Percentiles rank a stretch among this genome's conserved stretches.
Evolutionary conservation across 1,140 invertebrate genomes (phyloP).

Genomic region (Microplitis demolitor): DNA sequence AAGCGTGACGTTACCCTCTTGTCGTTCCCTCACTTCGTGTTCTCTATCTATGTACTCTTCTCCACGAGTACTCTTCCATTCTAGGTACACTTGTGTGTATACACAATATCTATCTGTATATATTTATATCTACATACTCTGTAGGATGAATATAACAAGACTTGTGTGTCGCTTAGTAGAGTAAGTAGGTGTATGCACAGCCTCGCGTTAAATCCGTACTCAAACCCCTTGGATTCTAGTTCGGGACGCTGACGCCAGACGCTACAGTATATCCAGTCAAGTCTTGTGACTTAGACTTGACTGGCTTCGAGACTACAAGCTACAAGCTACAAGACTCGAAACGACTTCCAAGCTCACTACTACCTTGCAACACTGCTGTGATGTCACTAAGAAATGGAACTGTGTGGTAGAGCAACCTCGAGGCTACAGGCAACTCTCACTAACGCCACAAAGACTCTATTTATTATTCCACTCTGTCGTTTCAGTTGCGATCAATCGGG

Average conservation of each 20-base stretch:
- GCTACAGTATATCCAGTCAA: no score
- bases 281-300: no score
- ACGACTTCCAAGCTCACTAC: no score
- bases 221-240: no score
- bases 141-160: not conserved
- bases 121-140: no score
- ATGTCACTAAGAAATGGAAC: no score
- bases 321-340: no score
- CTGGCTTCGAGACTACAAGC: no score
- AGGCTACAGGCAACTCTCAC: not conserved
- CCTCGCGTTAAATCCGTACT: not conserved
- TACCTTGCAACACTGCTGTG: no score
- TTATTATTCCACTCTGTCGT: constrained; percentile 1
- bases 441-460: not conserved
- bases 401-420: no score
- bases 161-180: not conserved
- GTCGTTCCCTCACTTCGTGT: not conserved
- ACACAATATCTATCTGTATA: not conserved
- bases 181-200: constrained; percentile 2
- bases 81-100: not conserved
- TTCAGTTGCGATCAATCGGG: not conserved
- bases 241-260: no score
- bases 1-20: constrained; percentile 16
- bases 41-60: not conserved
- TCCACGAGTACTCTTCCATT: not conserved